Conservation (phyloP, 2,113 vertebrate genomes). For the Malaclemys terrapin region DNA sequence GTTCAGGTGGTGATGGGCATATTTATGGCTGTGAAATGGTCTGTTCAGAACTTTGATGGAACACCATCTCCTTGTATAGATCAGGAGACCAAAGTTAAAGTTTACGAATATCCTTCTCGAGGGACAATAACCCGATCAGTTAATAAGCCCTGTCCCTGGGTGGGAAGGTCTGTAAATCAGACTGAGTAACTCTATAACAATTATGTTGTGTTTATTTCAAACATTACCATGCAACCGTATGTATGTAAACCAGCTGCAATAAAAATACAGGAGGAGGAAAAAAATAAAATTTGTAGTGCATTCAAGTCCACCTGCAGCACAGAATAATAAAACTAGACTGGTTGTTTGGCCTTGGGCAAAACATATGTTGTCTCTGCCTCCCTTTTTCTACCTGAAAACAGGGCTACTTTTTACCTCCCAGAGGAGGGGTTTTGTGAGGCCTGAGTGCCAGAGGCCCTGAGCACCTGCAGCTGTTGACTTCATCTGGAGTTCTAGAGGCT, state of each 20-base stretch:
- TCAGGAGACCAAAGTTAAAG: not conserved
- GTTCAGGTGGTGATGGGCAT: not conserved
- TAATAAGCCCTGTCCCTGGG: not conserved
- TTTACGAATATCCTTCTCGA: accelerated
- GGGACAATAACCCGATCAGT: not conserved
- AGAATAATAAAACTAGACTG: accelerated
- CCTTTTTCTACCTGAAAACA: not conserved
- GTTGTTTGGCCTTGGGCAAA: not conserved
- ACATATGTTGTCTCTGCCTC: not conserved
- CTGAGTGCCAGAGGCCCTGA: not conserved
- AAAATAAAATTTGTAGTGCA: not conserved
- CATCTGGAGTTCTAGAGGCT: accelerated
- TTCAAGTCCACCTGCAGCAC: not conserved
- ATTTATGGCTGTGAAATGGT: not conserved
- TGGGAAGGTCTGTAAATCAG: accelerated
- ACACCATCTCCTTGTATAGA: not conserved
- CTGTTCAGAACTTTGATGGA: not conserved
- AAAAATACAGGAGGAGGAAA: conserved; percentile 1
- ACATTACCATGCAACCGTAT: accelerated
- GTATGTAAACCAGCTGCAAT: not conserved
- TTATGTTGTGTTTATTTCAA: not conserved
- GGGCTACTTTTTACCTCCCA: accelerated
- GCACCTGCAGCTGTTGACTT: accelerated
- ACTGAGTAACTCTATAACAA: not conserved
- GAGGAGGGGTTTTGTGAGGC: not conserved